These are phyloP conservation scores for Thalassarche chlororhynchos DNA, from an alignment of 2,113 vertebrate species.

Conservation along the genomic window DNA sequence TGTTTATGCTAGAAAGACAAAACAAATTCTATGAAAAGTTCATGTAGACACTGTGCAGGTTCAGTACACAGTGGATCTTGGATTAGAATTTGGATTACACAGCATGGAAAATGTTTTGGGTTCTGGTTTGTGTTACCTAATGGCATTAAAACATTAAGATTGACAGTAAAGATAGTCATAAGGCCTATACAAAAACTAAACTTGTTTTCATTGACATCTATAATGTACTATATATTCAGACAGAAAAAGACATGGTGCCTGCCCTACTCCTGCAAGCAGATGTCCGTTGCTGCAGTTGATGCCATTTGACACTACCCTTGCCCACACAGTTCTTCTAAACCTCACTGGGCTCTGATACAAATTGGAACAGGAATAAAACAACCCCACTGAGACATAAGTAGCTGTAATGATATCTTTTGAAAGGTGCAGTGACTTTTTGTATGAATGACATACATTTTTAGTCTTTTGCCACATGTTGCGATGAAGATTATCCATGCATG, in stretches of 20 bases:
- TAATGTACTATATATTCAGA: not conserved
- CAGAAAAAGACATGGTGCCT: not conserved
- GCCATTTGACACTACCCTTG: not conserved
- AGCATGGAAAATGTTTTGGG: slow-evolving; percentile 7
- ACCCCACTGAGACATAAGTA: not conserved
- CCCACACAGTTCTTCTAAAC: not conserved
- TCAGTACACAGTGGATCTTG: not conserved
- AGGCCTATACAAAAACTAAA: not conserved
- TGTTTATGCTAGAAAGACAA: not conserved
- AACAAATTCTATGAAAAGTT: not conserved
- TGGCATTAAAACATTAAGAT: not conserved
- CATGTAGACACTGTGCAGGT: slow-evolving; percentile 18
- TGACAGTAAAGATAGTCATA: not conserved
- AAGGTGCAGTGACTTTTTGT: not conserved
- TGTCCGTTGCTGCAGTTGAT: not conserved
- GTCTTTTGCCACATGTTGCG: not conserved
- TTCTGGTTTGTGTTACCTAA: slow-evolving; percentile 27
- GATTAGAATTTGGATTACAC: slow-evolving; percentile 4
- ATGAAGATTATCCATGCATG: not conserved
- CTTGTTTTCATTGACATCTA: not conserved
- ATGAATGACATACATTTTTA: not conserved
- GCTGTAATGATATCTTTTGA: not conserved
- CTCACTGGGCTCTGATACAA: not conserved
- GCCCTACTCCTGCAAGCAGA: not conserved
- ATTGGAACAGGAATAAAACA: not conserved